A percentile compares a stretch with the other conserved stretches of the same genome.
These are phyloP conservation scores for Camponotus fellah DNA, from an alignment of 2,888 invertebrate genomes.

Conservation along the genomic window DNA sequence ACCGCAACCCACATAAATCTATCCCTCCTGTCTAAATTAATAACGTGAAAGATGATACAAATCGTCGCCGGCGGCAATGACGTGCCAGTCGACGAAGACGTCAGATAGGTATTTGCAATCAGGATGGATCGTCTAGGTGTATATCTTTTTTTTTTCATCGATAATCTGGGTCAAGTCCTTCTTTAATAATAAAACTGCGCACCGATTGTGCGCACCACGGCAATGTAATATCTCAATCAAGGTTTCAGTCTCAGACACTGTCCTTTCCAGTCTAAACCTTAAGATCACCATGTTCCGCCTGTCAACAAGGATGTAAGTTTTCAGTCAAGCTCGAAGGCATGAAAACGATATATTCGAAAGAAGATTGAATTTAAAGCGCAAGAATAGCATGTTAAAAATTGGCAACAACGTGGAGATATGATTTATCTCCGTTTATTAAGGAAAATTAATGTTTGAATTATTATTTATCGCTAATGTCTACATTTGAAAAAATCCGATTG, in stretches of 20 bases:
- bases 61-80: conserved; percentile 55
- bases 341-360: background rate
- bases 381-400: background rate
- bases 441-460: background rate
- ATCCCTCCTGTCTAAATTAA: conserved; percentile 64
- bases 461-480: background rate
- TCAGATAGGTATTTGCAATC: conserved; percentile 65
- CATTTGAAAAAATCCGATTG: background rate
- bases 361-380: background rate
- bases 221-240: conserved; percentile 74
- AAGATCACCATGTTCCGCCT: conserved; percentile 51
- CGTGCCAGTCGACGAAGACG: conserved; percentile 36
- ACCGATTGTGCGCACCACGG: conserved; percentile 63
- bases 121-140: conserved; percentile 59
- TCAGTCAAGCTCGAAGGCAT: conserved; percentile 18
- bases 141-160: conserved; percentile 59
- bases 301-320: conserved; percentile 45
- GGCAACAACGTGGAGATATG: background rate
- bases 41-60: conserved; percentile 68
- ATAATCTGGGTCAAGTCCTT: conserved; percentile 72
- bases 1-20: conserved; percentile 52
- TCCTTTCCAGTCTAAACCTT: conserved; percentile 57
- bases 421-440: background rate
- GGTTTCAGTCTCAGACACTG: conserved; percentile 68
- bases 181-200: conserved; percentile 69